Conservation (phyloP, 1,140 invertebrate genomes). For the Leptoteleia sp. region DNA sequence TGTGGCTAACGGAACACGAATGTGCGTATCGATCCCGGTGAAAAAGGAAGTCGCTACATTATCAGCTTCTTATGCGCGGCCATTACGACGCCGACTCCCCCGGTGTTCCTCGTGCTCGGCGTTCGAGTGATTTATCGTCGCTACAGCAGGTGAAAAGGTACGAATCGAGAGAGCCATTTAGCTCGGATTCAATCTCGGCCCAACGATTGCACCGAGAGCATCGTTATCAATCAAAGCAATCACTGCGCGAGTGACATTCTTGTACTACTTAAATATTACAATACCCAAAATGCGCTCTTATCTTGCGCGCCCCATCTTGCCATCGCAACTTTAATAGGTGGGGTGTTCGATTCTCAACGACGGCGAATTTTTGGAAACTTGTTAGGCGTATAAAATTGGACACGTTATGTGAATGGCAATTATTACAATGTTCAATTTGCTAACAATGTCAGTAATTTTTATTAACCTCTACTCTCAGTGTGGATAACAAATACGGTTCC, state of each 20-base stretch:
- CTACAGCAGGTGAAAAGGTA: slow-evolving; percentile 49
- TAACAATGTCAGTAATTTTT: too few species aligned
- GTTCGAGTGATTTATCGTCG: slow-evolving; percentile 54
- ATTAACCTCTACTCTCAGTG: too few species aligned
- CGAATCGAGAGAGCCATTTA: slow-evolving; percentile 47
- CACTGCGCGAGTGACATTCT: slow-evolving; percentile 29
- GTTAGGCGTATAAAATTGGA: neutral
- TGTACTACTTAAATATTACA: slow-evolving; percentile 32
- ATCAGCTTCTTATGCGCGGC: slow-evolving; percentile 27
- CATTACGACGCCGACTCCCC: slow-evolving; percentile 24
- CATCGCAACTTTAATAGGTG: neutral
- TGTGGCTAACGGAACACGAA: slow-evolving; percentile 44
- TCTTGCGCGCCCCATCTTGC: neutral
- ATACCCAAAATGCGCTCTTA: slow-evolving; percentile 10
- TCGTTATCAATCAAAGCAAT: slow-evolving; percentile 45
- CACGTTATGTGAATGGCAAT: too few species aligned
- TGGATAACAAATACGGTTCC: too few species aligned
- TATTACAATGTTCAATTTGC: too few species aligned
- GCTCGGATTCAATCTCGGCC: slow-evolving; percentile 43
- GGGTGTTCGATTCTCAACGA: too few species aligned
- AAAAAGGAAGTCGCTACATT: slow-evolving; percentile 35
- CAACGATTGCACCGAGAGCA: slow-evolving; percentile 31
- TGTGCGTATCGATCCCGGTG: slow-evolving; percentile 35
- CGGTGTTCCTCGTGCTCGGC: slow-evolving; percentile 16
- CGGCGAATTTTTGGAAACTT: too few species aligned